These are phyloP conservation scores for Seira musarum DNA, from an alignment of 2,888 invertebrate species.

Conservation along the genomic window DNA sequence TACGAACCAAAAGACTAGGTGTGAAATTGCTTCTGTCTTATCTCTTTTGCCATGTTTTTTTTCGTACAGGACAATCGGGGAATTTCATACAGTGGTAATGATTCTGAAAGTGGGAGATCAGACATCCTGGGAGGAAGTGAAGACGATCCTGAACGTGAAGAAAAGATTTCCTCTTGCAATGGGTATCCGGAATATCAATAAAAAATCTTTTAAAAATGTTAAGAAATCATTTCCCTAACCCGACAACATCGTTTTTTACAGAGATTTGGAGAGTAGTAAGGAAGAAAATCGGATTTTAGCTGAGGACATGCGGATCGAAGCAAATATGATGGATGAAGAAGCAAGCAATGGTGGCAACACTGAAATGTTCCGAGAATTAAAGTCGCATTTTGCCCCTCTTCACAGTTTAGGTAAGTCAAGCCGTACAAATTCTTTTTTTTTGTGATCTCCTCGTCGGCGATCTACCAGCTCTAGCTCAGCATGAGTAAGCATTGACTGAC, in stretches of 20 bases:
- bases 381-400: background rate
- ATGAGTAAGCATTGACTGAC: slow-evolving; percentile 13
- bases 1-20: too few relatives aligned
- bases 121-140: slow-evolving; percentile 46
- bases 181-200: slow-evolving; percentile 5
- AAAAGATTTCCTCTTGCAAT: slow-evolving; percentile 39
- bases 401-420: background rate
- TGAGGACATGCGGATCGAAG: background rate
- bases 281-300: background rate
- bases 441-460: too few relatives aligned
- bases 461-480: background rate
- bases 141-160: slow-evolving; percentile 50
- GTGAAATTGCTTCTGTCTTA: too few relatives aligned
- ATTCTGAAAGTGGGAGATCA: slow-evolving; percentile 43
- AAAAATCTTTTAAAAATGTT: background rate
- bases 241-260: background rate
- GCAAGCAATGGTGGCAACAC: background rate
- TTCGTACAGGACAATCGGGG: slow-evolving; percentile 26
- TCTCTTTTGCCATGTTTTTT: background rate
- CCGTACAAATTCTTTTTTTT: background rate
- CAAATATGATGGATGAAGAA: background rate
- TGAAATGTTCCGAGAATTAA: background rate
- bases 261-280: slow-evolving; percentile 8
- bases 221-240: background rate
- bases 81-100: slow-evolving; percentile 25